Percentiles rank a stretch among this genome's conserved stretches.
Conservation (phyloP, 2,888 invertebrate genomes). For the Synergus gifuensis region DNA sequence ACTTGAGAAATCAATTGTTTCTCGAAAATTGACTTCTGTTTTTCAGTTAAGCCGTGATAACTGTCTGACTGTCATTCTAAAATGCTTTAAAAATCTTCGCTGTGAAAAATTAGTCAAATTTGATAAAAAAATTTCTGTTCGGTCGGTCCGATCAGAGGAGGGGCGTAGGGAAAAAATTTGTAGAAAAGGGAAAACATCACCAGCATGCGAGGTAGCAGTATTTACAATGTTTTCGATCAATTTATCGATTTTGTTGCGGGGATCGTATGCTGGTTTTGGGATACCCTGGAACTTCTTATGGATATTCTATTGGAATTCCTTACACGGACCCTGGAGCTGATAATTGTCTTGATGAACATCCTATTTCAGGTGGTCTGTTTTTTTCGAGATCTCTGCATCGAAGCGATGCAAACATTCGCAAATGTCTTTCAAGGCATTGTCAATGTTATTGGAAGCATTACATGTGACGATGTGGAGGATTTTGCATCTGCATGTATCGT, state of each 20-base stretch:
- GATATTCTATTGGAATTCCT: slow-evolving; percentile 67
- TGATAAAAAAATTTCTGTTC: not conserved
- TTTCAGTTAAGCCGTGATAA: not conserved
- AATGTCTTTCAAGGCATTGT: slow-evolving; percentile 67
- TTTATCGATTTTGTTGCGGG: slow-evolving; percentile 59
- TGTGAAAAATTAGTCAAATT: not conserved
- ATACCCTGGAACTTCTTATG: slow-evolving; percentile 65
- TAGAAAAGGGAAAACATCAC: slow-evolving; percentile 24
- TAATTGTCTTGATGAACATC: slow-evolving; percentile 65
- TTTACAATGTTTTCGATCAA: slow-evolving; percentile 60
- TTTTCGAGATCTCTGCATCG: slow-evolving; percentile 66
- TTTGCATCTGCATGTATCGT: slow-evolving; percentile 69
- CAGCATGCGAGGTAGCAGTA: slow-evolving; percentile 54
- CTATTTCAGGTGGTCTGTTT: slow-evolving; percentile 67
- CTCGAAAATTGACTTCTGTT: not conserved
- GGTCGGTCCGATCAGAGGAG: not conserved
- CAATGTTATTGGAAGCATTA: slow-evolving; percentile 64
- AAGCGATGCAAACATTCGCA: slow-evolving; percentile 68
- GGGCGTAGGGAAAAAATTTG: not conserved
- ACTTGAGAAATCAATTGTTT: slow-evolving; percentile 21
- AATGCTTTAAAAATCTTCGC: slow-evolving; percentile 8
- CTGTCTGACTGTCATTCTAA: slow-evolving; percentile 27
- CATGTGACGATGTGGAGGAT: slow-evolving; percentile 70
- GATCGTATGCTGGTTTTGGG: slow-evolving; percentile 65
- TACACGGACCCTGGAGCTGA: slow-evolving; percentile 65